Evolutionary conservation across 1,140 invertebrate genomes (phyloP).

Genomic region (Orius insidiosus): DNA sequence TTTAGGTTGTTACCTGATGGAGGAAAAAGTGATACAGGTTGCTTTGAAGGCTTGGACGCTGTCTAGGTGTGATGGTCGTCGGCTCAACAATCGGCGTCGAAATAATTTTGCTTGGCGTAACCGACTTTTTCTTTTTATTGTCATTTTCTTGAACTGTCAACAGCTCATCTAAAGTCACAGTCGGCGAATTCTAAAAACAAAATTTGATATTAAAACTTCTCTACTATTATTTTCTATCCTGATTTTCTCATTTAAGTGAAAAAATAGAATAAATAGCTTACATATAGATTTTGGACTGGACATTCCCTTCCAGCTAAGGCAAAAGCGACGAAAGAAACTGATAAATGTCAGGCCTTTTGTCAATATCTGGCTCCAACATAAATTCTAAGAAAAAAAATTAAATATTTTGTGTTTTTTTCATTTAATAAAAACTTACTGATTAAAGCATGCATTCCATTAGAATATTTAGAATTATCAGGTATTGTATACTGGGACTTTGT

Average conservation of each 20-base stretch:
- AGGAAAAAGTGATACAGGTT: constrained; percentile 16
- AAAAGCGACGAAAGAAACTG: constrained; percentile 70
- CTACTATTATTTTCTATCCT: too few species aligned
- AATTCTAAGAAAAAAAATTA: constrained; percentile 45
- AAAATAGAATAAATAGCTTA: constrained; percentile 36
- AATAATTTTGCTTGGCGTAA: constrained; percentile 32
- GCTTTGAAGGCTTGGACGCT: constrained; percentile 50
- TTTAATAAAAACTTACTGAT: constrained; percentile 31
- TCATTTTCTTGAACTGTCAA: constrained; percentile 45
- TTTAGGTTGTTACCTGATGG: constrained; percentile 15
- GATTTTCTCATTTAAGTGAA: too few species aligned
- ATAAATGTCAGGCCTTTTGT: constrained; percentile 72
- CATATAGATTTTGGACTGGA: constrained; percentile 68
- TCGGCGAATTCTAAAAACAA: constrained; percentile 38
- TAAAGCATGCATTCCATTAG: constrained; percentile 36
- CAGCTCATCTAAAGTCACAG: constrained; percentile 45
- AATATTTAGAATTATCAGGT: constrained; percentile 66
- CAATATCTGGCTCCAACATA: constrained; percentile 69
- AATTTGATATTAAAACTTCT: constrained; percentile 2
- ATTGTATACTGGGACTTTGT: constrained; percentile 74
- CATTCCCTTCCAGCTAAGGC: constrained; percentile 51
- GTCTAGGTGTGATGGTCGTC: constrained; percentile 71
- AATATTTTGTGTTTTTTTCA: too few species aligned
- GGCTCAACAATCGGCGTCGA: constrained; percentile 36
- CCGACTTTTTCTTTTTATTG: constrained; percentile 35